Conservation (phyloP, 64 coral and sea anemone species). For the Hydrozoanthus tunicans region DNA sequence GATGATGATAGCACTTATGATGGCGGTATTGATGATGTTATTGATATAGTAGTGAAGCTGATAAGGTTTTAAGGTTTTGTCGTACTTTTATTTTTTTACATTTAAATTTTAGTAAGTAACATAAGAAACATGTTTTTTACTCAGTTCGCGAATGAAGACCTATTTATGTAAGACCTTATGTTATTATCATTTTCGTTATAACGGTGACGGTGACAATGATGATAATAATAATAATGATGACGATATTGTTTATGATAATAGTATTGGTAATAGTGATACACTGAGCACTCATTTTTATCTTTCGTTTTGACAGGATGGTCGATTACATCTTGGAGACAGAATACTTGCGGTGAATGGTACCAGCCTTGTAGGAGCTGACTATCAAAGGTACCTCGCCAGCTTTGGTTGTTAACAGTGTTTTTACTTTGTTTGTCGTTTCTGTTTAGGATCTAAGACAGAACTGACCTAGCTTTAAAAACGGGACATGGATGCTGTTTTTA, state of each 20-base stretch:
- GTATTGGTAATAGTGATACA: neutral
- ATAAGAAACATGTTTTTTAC: no score
- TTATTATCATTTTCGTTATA: neutral
- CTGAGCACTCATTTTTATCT: neutral
- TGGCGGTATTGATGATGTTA: no score
- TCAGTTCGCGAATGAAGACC: no score
- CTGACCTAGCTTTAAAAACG: neutral
- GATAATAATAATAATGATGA: neutral
- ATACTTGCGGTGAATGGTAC: slow-evolving; percentile 98
- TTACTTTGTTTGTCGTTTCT: neutral
- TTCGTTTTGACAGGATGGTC: slow-evolving; percentile 84
- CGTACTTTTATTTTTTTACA: no score
- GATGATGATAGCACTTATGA: no score
- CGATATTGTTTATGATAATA: neutral
- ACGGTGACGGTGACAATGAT: neutral
- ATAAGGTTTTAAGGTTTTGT: no score
- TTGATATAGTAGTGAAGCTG: no score
- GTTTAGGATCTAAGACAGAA: neutral
- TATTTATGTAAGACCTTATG: no score
- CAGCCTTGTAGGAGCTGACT: slow-evolving; percentile 97
- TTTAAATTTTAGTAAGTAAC: no score
- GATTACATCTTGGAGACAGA: slow-evolving; percentile 91
- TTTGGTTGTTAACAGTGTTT: neutral
- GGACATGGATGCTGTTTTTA: no score
- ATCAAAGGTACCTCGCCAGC: slow-evolving; percentile 71